Base-by-base conservation (phyloP, 2,797 vertebrate species). In the Aulostomus chinensis region DNA sequence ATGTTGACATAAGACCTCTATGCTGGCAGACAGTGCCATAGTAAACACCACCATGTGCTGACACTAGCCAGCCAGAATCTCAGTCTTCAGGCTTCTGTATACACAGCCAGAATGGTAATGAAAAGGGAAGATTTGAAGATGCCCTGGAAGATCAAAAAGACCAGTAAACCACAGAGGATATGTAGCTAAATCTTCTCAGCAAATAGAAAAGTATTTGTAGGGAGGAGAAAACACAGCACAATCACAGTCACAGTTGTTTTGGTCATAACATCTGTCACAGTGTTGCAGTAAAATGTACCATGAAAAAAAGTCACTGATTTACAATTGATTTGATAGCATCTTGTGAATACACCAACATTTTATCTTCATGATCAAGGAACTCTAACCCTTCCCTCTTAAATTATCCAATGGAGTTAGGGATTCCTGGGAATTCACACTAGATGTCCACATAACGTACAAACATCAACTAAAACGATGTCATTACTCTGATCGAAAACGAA, bases 1-100 rank as follows among this genome's bases (percentile, higher is more conserved):
- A 7, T 61, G 35, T 65, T 59, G 50, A 48, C 41, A 15, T 49
- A 32, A 28, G 20, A 26, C 33, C 34, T 25, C 4, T 17, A 9
- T 11, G 21, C 30, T 52, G 60, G 29, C 35, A 49, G 50, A 13
- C 37, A 39, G 55, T 54, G 42, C 25, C 49, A 46, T 20, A 42
- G 46, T 62, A 55, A 75, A 73, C 58, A 40, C 8, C 18, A 34
- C 17, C 50, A 36, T 67, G 68, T 69, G 63, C 46, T 53, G 11
- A 64, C 13, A 11, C 22, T 47, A 58, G 61, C 49, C 71, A 33
- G 54, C 31, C 36, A 60, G 18, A 13, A 36, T 25, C 9, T 50
- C 17, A 46, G 56, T 28, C 13, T 33, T 24, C 12, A 13, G 26
- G 35, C 28, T 62, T 14, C 29, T 55, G 29, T 43, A 17, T 12